phyloP scores from a whole-genome alignment of 2,113 vertebrate species.

The Hepsetus odoe region DNA sequence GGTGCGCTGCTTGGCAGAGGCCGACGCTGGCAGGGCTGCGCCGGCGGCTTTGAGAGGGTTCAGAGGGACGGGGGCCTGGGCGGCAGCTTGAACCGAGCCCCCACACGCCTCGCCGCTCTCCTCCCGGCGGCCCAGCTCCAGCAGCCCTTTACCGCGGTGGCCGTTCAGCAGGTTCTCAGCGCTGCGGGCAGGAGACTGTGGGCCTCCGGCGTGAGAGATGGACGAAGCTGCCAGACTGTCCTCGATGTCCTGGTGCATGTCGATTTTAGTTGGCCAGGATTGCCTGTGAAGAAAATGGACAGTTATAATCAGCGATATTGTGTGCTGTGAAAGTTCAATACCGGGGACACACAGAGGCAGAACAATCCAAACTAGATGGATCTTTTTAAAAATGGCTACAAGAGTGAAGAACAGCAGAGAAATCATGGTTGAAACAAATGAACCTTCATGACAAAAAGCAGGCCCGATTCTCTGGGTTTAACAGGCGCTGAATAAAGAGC shows the following conservation, averaged over 20 bases:
- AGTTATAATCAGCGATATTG: neutral
- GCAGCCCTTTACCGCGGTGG: constrained; percentile 84
- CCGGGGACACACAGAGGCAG: neutral
- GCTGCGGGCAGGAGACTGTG: constrained; percentile 87
- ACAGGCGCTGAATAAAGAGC: neutral
- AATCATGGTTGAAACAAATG: neutral
- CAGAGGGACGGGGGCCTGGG: constrained; percentile 26
- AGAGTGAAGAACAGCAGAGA: neutral
- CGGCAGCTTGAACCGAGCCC: constrained; percentile 4
- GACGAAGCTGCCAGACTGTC: constrained; percentile 91
- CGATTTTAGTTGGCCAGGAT: constrained; percentile 93
- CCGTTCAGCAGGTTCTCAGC: constrained; percentile 89
- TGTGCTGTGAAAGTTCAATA: neutral
- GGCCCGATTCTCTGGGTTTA: neutral
- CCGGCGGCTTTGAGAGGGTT: constrained; percentile 53
- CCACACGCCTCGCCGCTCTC: constrained; percentile 73
- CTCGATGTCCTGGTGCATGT: constrained; percentile 95
- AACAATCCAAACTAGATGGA: neutral
- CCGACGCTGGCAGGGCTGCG: constrained; percentile 57
- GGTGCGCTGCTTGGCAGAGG: constrained; percentile 80
- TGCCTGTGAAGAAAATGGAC: constrained; percentile 75
- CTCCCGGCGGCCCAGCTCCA: constrained; percentile 83
- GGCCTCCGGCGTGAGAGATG: constrained; percentile 84
- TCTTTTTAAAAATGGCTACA: neutral
- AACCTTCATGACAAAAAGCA: neutral